Evolutionary conservation across 2,797 vertebrate species (phyloP).

Genomic region (Lagocephalus sceleratus): DNA sequence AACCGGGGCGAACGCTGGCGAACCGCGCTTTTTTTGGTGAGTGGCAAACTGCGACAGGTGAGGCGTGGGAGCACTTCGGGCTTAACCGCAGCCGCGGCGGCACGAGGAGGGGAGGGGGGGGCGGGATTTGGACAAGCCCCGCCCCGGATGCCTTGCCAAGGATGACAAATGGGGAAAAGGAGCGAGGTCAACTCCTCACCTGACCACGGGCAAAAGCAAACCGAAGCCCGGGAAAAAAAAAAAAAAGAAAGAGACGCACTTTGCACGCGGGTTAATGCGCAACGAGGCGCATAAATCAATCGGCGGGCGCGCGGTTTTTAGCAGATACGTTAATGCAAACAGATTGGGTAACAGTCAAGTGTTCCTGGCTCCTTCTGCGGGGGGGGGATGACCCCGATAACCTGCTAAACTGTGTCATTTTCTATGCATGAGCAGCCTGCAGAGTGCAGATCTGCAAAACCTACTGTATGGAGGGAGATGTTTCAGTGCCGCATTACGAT

Average conservation of each 20-base stretch:
- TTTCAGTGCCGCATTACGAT: slow-evolving; percentile 64
- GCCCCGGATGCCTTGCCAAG: slow-evolving; percentile 59
- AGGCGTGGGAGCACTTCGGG: not conserved
- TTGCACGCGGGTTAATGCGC: not conserved
- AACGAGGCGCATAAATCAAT: slow-evolving; percentile 28
- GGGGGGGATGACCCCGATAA: slow-evolving; percentile 29
- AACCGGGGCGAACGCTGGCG: no score
- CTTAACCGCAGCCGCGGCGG: slow-evolving; percentile 11
- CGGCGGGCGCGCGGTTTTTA: slow-evolving; percentile 4
- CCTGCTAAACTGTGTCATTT: slow-evolving; percentile 23
- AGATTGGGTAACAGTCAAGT: slow-evolving; percentile 11
- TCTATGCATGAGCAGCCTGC: slow-evolving; percentile 21
- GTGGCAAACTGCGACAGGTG: no score
- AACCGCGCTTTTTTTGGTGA: no score
- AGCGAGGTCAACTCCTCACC: slow-evolving; percentile 55
- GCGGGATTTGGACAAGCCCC: slow-evolving; percentile 51
- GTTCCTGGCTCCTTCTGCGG: slow-evolving; percentile 1
- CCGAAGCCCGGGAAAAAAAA: slow-evolving; percentile 22
- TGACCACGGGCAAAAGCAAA: slow-evolving; percentile 40
- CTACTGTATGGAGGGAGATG: slow-evolving; percentile 43
- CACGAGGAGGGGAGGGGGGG: slow-evolving; percentile 12
- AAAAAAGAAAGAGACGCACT: no score
- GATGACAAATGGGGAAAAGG: slow-evolving; percentile 69
- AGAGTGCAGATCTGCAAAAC: slow-evolving; percentile 40
- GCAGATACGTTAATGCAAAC: slow-evolving; percentile 5